Base-by-base conservation (phyloP, 2,888 invertebrate genomes). In the Proisotoma minuta region DNA sequence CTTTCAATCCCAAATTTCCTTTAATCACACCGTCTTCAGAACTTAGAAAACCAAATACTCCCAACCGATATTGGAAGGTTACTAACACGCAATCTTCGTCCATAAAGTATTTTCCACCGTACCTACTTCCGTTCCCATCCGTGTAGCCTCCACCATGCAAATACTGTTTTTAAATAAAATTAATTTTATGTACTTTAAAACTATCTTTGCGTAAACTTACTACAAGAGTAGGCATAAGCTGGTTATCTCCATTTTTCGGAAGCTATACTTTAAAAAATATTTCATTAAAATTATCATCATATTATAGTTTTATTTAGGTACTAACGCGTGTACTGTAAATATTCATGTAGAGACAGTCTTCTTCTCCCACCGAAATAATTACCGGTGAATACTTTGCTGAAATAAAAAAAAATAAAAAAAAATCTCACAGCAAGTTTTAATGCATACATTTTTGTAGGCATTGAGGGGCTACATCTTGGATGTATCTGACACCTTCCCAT, bases 401-500 rank as follows among this genome's bases (percentile, higher is more conserved):
- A n/a, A n/a, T n/a, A n/a, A n/a, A n/a, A n/a, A n/a, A n/a, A n/a
- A n/a, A n/a, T n/a, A n/a, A n/a, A n/a, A n/a, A n/a, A n/a, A n/a
- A n/a, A n/a, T n/a, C n/a, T n/a, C n/a, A n/a, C n/a, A n/a, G n/a
- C n/a, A n/a, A n/a, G n/a, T n/a, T n/a, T n/a, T n/a, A n/a, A n/a
- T n/a, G n/a, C n/a, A n/a, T n/a, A n/a, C n/a, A 43, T 20, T 64
- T 66, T n/a, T 69, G 68, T n/a, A 66, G 56, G 23, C 69, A 69
- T 49, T 63, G 60, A 2, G 64, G 64, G 4, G 57, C 59, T 5
- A 58, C 62, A 23, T 66, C 43, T 0, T 23, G 12, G n/a, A 47
- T 49, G 20, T 60, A 51, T 18, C 64, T 47, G 56, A 58, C 47
- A n/a, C 62, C 64, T 10, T 56, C 53, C 69, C 69, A 69, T 18